These are phyloP conservation scores for Cotesia typhae DNA, from an alignment of 1,140 invertebrate species.

Conservation along the genomic window DNA sequence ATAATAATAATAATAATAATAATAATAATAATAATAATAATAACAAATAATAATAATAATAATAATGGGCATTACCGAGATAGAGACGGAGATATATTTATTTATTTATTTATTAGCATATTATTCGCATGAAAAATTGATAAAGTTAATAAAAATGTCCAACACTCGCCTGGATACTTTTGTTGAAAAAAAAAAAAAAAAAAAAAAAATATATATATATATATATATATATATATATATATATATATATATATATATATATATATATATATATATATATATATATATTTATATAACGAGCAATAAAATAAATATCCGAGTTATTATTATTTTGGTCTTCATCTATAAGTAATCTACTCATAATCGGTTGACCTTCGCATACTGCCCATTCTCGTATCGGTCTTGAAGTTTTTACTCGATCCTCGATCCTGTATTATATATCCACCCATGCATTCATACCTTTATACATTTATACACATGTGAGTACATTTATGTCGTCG, in stretches of 20 bases:
- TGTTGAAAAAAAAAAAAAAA: neutral
- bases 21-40: neutral
- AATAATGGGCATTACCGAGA: neutral
- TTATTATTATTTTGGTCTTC: neutral
- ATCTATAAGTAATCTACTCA: slow-evolving; percentile 31
- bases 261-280: neutral
- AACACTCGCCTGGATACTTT: neutral
- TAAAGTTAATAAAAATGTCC: slow-evolving; percentile 25
- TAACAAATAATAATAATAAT: neutral
- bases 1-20: neutral
- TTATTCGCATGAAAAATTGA: slow-evolving; percentile 15
- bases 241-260: neutral
- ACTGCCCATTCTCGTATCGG: slow-evolving; percentile 34
- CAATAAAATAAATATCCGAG: slow-evolving; percentile 13
- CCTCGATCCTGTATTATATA: no score
- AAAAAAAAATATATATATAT: neutral
- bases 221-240: neutral
- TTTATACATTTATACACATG: no score
- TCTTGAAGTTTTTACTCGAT: neutral
- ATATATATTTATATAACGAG: neutral
- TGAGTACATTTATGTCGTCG: slow-evolving; percentile 6
- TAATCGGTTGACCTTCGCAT: slow-evolving; percentile 41
- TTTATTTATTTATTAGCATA: slow-evolving; percentile 8
- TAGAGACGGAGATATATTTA: no score
- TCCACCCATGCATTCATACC: neutral